Evolutionary conservation across 2,113 vertebrate species (phyloP).

Genomic region (Megalops atlanticus): DNA sequence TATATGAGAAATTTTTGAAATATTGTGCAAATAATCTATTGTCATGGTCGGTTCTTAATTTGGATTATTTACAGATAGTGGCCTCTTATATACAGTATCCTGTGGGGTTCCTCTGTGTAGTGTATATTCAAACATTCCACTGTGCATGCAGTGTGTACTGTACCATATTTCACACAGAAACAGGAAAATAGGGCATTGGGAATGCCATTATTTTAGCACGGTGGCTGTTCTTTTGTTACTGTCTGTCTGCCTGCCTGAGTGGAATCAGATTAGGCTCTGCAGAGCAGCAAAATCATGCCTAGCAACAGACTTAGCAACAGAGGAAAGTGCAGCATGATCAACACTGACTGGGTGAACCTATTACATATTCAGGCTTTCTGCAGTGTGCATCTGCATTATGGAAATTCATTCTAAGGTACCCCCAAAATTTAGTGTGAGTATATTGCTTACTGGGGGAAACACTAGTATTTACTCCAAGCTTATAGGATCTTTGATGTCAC

Average conservation of each 20-base stretch:
- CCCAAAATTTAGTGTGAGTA: neutral
- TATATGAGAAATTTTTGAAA: too few species aligned
- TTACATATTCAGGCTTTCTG: slow-evolving; percentile 43
- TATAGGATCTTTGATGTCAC: neutral
- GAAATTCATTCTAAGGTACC: neutral
- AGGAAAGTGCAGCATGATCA: slow-evolving; percentile 34
- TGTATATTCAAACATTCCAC: too few species aligned
- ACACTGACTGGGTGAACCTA: slow-evolving; percentile 40
- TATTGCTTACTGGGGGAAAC: neutral
- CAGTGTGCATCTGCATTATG: neutral
- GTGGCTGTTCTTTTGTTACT: slow-evolving; percentile 2
- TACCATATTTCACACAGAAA: neutral
- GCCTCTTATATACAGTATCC: too few species aligned
- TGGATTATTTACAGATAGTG: too few species aligned
- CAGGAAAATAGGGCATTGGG: neutral
- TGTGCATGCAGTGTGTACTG: neutral
- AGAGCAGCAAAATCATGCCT: slow-evolving; percentile 45
- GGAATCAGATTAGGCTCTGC: slow-evolving; percentile 34
- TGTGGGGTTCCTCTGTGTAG: too few species aligned
- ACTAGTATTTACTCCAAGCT: neutral
- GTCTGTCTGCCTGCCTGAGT: slow-evolving; percentile 8
- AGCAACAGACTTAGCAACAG: slow-evolving; percentile 65
- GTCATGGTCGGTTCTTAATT: too few species aligned
- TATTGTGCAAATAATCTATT: too few species aligned
- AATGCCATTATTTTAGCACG: neutral